These are phyloP conservation scores for Sycon ciliatum DNA, from an alignment of 37 sponge, comb jelly and placozoan genomes.

Conservation along the genomic window DNA sequence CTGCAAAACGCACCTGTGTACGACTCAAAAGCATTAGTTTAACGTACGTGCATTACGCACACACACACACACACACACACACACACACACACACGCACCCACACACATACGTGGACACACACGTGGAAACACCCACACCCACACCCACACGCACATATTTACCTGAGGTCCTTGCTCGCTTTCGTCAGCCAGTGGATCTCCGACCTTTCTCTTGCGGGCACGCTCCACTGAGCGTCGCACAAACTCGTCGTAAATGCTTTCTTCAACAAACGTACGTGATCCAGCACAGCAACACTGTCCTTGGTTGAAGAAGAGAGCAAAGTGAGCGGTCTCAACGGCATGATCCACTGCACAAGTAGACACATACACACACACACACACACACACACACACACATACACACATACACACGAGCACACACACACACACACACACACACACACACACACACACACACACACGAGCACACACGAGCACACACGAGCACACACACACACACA, in stretches of 20 bases:
- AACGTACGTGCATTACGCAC: no score
- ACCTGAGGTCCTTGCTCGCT: slow-evolving; percentile 40
- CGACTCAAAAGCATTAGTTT: no score
- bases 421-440: background rate
- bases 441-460: background rate
- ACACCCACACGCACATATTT: no score
- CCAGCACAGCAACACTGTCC: slow-evolving; percentile 60
- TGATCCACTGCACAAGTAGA: slow-evolving; percentile 23
- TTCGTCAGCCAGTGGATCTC: slow-evolving; percentile 45
- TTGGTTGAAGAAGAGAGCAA: slow-evolving; percentile 39
- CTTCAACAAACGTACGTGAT: slow-evolving; percentile 44
- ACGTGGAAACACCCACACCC: no score
- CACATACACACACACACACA: background rate
- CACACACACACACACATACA: background rate
- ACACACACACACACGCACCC: no score
- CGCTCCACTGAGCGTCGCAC: slow-evolving; percentile 30
- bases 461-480: background rate
- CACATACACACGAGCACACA: background rate
- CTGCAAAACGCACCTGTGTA: no score
- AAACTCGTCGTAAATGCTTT: slow-evolving; percentile 53
- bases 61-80: no score
- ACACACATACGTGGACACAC: no score
- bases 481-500: background rate
- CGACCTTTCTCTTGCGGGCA: slow-evolving; percentile 15
- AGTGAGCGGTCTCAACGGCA: slow-evolving; percentile 38